These are phyloP conservation scores for Drosophila parvula DNA, from an alignment of 1,140 invertebrate species.

Conservation along the genomic window DNA sequence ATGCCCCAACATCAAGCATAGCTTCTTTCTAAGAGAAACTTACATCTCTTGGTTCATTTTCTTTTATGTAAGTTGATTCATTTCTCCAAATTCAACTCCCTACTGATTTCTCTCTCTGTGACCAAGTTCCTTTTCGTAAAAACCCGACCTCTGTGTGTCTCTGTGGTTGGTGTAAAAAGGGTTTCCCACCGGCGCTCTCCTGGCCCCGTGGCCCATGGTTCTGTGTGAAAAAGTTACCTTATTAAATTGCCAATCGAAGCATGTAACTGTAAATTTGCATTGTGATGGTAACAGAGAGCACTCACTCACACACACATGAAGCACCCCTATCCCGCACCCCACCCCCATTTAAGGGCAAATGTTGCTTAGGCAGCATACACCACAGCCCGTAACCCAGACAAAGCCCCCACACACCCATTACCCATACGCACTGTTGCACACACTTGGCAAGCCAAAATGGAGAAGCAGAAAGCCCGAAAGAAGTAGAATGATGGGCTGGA, in stretches of 20 bases:
- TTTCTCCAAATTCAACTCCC: too few relatives aligned
- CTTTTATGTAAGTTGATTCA: not conserved
- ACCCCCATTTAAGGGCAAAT: conserved; percentile 24
- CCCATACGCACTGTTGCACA: conserved; percentile 79
- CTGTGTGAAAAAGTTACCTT: conserved; percentile 74
- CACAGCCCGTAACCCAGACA: conserved; percentile 33
- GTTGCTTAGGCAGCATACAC: conserved; percentile 54
- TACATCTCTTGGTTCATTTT: not conserved
- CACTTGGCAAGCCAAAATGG: conserved; percentile 35
- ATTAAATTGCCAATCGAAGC: conserved; percentile 83
- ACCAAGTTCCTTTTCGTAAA: not conserved
- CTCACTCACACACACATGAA: conserved; percentile 2
- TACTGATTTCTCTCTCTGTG: not conserved
- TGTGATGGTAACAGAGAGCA: conserved; percentile 59
- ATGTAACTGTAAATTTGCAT: conserved; percentile 83
- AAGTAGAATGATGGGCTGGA: not conserved
- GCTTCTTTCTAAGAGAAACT: too few relatives aligned
- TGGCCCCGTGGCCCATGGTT: conserved; percentile 12
- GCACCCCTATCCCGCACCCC: not conserved
- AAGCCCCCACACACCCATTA: conserved; percentile 53
- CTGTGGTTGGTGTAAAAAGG: conserved; percentile 45
- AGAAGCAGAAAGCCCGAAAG: too few relatives aligned
- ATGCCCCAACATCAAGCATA: not conserved
- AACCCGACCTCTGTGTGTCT: conserved; percentile 22
- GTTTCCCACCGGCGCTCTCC: conserved; percentile 25